Percentiles rank a stretch among this genome's conserved stretches.
Evolutionary conservation across 2,888 invertebrate genomes (phyloP).

Genomic region (Galerucella nymphaeae): DNA sequence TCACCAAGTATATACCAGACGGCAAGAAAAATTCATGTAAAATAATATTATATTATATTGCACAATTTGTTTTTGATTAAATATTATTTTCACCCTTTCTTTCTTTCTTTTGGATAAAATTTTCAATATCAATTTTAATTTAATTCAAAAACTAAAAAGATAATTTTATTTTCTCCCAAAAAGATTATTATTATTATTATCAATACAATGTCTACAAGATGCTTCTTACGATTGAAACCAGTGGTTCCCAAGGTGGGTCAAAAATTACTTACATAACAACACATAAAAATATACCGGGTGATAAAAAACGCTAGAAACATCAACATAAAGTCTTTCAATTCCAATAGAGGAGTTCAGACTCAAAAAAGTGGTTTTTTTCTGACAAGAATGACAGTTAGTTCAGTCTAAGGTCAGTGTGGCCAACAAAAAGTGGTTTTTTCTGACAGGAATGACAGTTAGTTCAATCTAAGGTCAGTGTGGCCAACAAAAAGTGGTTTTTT

Average conservation of each 20-base stretch:
- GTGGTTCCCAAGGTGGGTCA: not conserved
- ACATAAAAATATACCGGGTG: no score
- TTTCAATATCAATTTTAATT: not conserved
- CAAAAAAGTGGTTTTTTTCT: no score
- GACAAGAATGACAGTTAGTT: no score
- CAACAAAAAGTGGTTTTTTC: no score
- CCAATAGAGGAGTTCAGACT: no score
- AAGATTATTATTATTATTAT: not conserved
- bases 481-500: no score
- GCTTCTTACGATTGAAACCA: slow-evolving; percentile 1
- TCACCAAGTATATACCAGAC: not conserved
- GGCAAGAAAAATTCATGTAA: not conserved
- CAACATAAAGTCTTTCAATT: no score
- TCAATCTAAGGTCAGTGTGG: no score
- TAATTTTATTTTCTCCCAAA: not conserved
- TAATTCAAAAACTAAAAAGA: not conserved
- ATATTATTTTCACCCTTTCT: slow-evolving; percentile 10
- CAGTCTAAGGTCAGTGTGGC: no score
- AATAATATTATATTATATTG: not conserved
- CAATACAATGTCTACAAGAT: slow-evolving; percentile 2
- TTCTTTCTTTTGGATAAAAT: not conserved
- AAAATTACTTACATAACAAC: not conserved
- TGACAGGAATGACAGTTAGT: no score
- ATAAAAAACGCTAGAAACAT: no score
- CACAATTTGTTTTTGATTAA: not conserved